Conservation (phyloP, 2,113 vertebrate genomes). For the Pangasianodon gigas region DNA sequence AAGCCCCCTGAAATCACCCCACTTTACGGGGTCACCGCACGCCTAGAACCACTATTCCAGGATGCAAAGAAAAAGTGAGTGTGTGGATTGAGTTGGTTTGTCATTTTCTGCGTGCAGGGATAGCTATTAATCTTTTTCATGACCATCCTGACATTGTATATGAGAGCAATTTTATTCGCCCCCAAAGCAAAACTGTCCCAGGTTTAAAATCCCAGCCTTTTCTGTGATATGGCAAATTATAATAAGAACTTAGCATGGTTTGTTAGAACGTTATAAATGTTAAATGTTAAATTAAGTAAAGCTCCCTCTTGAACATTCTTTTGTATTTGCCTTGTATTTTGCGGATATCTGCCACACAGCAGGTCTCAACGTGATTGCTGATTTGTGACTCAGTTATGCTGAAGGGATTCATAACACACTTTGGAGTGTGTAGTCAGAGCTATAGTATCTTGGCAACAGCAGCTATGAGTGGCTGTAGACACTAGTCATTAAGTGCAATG, state of each 20-base stretch:
- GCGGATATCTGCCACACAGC: not conserved
- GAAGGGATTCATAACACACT: not conserved
- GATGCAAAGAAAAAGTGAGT: conserved; percentile 86
- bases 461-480: no score
- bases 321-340: not conserved
- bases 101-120: not conserved
- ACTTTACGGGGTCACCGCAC: conserved; percentile 83
- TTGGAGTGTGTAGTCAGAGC: not conserved
- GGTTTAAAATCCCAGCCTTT: not conserved
- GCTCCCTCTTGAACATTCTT: not conserved
- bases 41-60: conserved; percentile 85
- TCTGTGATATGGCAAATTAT: not conserved
- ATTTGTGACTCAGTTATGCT: not conserved
- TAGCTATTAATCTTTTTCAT: not conserved
- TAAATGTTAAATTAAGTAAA: not conserved
- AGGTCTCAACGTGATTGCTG: not conserved
- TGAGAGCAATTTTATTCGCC: not conserved
- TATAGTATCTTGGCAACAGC: not conserved
- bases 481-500: no score
- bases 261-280: not conserved
- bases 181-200: not conserved
- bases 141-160: not conserved
- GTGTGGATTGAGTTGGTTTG: not conserved
- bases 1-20: conserved; percentile 86
- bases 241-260: not conserved